Base-by-base conservation (phyloP, 2,888 invertebrate species). In the Leptopilina drosophilae region DNA sequence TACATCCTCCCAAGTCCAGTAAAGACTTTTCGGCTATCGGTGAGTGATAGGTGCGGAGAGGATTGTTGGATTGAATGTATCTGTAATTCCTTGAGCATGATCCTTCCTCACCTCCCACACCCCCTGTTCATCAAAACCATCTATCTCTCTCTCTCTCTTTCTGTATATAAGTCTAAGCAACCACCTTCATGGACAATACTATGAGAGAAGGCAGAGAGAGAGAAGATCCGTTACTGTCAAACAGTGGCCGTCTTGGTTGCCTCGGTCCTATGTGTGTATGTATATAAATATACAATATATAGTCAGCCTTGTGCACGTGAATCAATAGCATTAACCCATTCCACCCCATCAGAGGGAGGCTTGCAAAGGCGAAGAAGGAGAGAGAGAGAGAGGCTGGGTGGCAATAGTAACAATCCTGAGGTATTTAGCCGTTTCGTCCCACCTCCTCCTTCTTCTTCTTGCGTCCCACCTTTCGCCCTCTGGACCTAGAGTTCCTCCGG, bases 321-420 rank as follows among this genome's bases (percentile, higher is more conserved):
- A 91, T 91, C 91, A 91, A 91, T 91, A 91, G 91, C 91, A 91
- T 91, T 91, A 91, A 91, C 90, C 90, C 91, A 90, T 91, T 91
- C 91, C 90, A 90, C 85, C 87, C 88, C 89, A 91, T 91, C 89
- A 89, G 89, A 90, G 87, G 89, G 85, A 87, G 88, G 87, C 20
- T 85, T 84, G 82, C 84, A 84, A 83, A 83, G 84, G 85, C 86
- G 87, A 85, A 78, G 81, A 81, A 77, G 75, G 83, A 80, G 77
- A 79, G 83, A 83, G 83, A 81, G 76, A 69, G 83, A 80, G 77
- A 79, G 83, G 84, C 83, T 83, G 87, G 87, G 87, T 89, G 87
- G 91, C 90, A 91, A 90, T 90, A 90, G 91, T 92, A 91, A 92
- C 91, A 91, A 91, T 91, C 90, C 90, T 89, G 91, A 91, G 91